Base-by-base conservation (phyloP, 1,140 invertebrate genomes). In the Anoplophora glabripennis region DNA sequence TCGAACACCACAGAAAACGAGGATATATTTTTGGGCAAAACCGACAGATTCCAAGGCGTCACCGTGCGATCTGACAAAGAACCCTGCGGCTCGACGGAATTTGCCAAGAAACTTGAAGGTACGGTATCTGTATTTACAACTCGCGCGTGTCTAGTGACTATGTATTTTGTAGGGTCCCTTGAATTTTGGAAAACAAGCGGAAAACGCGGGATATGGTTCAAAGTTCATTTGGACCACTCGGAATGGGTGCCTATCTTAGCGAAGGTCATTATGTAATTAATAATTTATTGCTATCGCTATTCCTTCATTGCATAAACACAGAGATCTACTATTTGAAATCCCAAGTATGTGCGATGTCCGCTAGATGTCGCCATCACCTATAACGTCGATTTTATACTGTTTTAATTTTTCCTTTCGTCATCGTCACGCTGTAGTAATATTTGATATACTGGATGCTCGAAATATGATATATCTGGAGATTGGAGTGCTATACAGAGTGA, bases 171-270 rank as follows among this genome's bases (percentile, higher is more conserved):
- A 93, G 91, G 78, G 65, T 93, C 92, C 0, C 67, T 94, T 41
- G 71, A 79, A 40, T 77, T 81, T 64, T 94, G 92, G 92, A 78
- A 69, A 28, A 68, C 76, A 18, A 77, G 82, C 12, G 83, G 84
- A 18, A 83, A 83, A 67, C 79, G 90, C 62, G 86, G 86, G 21
- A 83, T 94, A 54, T 96, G 93, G 93, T 93, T 94, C 70, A 86
- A 86, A 72, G 84, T 94, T 3, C 71, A 83, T 68, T 77, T 86
- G 36, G 75, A 82, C 42, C 82, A 93, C 66, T 79, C 85, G 5
- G 81, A 83, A 9, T 90, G 90, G 84, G 83, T 95, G 47, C 90
- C 92, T 35, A 73, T 89, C 59, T 78, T 94, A 60, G 82, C 85
- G 1, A 82, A 87, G 75, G 86, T 88, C 78, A 77, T 72, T 60